Evolutionary conservation across 1,140 invertebrate species (phyloP), one percentile per base, ranked within the genome.

Genomic region (Panagrolaimus sp.): DNA sequence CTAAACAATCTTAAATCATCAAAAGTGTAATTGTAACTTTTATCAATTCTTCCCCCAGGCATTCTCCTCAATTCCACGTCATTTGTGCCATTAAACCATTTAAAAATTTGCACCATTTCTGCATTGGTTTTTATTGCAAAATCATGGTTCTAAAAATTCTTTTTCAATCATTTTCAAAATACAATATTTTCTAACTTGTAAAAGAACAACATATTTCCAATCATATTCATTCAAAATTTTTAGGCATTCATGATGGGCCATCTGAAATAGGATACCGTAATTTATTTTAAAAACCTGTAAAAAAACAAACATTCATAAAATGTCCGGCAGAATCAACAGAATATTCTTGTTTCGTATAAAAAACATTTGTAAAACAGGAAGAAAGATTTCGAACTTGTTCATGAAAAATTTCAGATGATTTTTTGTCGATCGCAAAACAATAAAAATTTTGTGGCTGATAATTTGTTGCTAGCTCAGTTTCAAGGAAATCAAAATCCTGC

Each of bases 401-500:
- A 43, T 74, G 58, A 43, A 74, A 74, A 15, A 48, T 15, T 45
- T 24, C 12, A 67, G 17, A 12, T 17, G 73, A 43, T 45, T 74
- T 76, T 28, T 44, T 24, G 64, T 74, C 73, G 26, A 74, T n/a
- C 21, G 67, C 44, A 68, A 65, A 74, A 68, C 73, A 74, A 47
- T 75, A 74, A 28, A 44, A 76, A 64, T 74, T 74, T 21, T 74
- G 52, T 9, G 66, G 74, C n/a, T 69, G 43, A 48, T 74, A 74
- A 26, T 38, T 72, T 44, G 63, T 44, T 14, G 72, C 65, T 48
- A 74, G 45, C 44, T 76, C 73, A 32, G 68, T 65, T 67, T 74
- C 73, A n/a, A 74, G 38, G 24, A 76, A 73, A 8, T 72, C 44
- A 45, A 77, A 74, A 32, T 74, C 73, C 73, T 74, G 12, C n/a